phyloP scores from a whole-genome alignment of 2,888 invertebrate species.

The Meliscaeva auricollis region DNA sequence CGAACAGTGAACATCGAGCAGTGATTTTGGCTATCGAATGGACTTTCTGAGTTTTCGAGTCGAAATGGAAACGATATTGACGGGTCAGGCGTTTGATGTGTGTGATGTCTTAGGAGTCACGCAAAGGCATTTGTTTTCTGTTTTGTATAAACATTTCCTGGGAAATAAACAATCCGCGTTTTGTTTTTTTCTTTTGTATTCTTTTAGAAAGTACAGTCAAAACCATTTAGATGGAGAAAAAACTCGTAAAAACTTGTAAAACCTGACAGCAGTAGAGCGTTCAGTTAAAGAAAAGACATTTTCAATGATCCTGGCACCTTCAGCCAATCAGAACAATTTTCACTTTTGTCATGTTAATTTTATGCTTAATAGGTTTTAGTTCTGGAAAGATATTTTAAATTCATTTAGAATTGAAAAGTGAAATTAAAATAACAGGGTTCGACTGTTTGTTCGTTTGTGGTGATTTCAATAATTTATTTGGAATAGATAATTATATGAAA shows the following conservation, averaged over 20 bases:
- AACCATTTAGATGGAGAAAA: too few relatives aligned
- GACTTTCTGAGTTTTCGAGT: too few relatives aligned
- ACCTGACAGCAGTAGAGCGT: too few relatives aligned
- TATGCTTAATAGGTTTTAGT: too few relatives aligned
- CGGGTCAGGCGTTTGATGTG: conserved; percentile 40
- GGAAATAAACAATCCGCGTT: conserved; percentile 37
- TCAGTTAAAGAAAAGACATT: too few relatives aligned
- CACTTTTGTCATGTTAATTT: too few relatives aligned
- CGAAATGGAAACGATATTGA: conserved; percentile 28
- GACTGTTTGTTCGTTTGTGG: conserved; percentile 3
- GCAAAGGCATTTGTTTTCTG: conserved; percentile 7
- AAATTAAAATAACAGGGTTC: too few relatives aligned
- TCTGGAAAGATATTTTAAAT: too few relatives aligned
- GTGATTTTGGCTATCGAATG: conserved; percentile 40
- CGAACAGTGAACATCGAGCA: conserved; percentile 35
- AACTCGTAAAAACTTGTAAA: too few relatives aligned
- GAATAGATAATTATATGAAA: conserved; percentile 36
- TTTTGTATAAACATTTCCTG: conserved; percentile 34
- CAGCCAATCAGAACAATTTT: too few relatives aligned
- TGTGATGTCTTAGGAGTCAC: conserved; percentile 31
- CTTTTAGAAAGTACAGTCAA: background rate
- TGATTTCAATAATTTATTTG: conserved; percentile 60
- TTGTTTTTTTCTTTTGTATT: conserved; percentile 4
- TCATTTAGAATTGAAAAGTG: too few relatives aligned
- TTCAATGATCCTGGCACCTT: too few relatives aligned